Evolutionary conservation across 2,888 invertebrate species (phyloP).

Genomic region (Cephus runcator): DNA sequence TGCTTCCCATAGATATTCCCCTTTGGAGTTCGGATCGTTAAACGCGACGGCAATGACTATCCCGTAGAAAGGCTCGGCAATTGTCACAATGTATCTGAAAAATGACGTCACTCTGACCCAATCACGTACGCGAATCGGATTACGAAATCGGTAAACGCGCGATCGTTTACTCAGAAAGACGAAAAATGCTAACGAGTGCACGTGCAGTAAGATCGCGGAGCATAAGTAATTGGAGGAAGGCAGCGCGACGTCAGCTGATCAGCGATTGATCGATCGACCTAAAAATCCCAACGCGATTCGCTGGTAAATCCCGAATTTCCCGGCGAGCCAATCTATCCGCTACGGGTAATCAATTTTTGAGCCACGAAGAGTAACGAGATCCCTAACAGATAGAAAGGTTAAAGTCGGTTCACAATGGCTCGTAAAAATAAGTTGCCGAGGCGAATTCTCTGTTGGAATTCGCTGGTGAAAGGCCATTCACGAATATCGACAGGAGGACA

Average conservation of each 20-base stretch:
- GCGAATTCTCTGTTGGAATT: neutral
- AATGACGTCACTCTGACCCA: neutral
- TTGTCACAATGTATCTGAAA: neutral
- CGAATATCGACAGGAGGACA: neutral
- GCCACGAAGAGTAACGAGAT: neutral
- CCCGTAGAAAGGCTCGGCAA: neutral
- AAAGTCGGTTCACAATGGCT: neutral
- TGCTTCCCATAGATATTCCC: neutral
- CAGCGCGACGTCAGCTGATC: neutral
- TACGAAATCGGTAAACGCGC: neutral
- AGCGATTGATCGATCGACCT: neutral
- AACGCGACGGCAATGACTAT: neutral
- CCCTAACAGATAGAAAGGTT: neutral
- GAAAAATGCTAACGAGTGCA: neutral
- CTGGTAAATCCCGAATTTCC: neutral
- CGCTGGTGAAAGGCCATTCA: neutral
- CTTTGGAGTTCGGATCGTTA: neutral
- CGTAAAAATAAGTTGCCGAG: neutral
- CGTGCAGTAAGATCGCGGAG: neutral
- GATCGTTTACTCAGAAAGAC: neutral
- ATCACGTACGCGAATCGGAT: neutral
- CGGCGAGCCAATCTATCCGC: neutral
- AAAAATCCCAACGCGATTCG: neutral
- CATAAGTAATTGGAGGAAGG: neutral
- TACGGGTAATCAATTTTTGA: neutral